Percentiles rank a stretch among this genome's conserved stretches.
These are phyloP conservation scores for Lasius fuliginosus DNA, from an alignment of 2,888 invertebrate species.

Conservation along the genomic window DNA sequence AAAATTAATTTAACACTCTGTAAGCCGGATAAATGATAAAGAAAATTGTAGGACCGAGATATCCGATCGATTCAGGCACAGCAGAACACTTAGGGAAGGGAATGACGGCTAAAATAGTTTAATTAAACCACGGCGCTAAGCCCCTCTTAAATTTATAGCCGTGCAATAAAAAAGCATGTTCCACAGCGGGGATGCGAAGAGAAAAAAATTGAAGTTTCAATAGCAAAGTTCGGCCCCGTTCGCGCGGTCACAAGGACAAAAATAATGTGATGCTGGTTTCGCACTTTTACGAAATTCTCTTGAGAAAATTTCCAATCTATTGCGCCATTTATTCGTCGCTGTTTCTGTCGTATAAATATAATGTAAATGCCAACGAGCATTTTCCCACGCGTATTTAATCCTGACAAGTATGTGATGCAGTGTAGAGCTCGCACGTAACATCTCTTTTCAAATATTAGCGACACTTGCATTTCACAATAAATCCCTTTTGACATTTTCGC, in stretches of 20 bases:
- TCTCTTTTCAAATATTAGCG: neutral
- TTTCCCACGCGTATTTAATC: neutral
- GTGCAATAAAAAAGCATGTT: conserved; percentile 71
- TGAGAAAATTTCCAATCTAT: neutral
- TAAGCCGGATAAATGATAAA: conserved; percentile 55
- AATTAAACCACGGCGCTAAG: conserved; percentile 81
- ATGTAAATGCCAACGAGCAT: neutral
- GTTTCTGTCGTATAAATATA: neutral
- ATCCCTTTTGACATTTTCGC: neutral
- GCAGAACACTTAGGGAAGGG: conserved; percentile 57
- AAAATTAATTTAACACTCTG: conserved; percentile 65
- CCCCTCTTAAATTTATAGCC: conserved; percentile 76
- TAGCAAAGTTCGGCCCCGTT: conserved; percentile 65
- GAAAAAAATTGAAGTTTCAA: conserved; percentile 75
- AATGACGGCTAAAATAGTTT: conserved; percentile 78
- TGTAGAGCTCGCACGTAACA: neutral
- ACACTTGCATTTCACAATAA: neutral
- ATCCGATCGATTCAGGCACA: conserved; percentile 63
- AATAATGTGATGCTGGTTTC: conserved; percentile 64
- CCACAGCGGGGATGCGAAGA: conserved; percentile 28
- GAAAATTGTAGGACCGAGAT: conserved; percentile 57
- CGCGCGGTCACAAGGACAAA: conserved; percentile 55
- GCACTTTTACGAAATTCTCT: conserved; percentile 33
- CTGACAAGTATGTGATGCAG: neutral
- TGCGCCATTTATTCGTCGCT: neutral